Evolutionary conservation across 2,888 invertebrate species (phyloP).

Genomic region (Cephus spinipes): DNA sequence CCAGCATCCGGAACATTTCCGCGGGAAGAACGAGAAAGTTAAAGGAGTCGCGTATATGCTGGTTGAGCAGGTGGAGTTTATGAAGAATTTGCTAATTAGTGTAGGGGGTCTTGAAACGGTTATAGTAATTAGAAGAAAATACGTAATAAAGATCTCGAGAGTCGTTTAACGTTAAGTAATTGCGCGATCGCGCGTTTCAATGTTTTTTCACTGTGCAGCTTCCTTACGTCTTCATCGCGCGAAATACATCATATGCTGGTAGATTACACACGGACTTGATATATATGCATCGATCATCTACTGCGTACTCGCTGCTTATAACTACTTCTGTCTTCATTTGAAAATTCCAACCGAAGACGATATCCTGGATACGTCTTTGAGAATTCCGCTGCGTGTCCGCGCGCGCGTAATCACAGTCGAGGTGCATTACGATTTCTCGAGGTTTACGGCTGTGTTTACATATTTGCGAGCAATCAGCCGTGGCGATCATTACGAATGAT

Average conservation of each 20-base stretch:
- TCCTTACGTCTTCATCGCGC: not conserved
- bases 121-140: conserved; percentile 36
- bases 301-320: not conserved
- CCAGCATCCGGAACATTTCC: not conserved
- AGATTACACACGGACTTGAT: not conserved
- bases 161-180: not conserved
- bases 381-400: not conserved
- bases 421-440: conserved; percentile 3
- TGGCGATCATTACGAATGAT: conserved; percentile 28
- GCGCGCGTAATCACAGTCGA: conserved; percentile 10
- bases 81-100: conserved; percentile 32
- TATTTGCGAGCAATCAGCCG: conserved; percentile 32
- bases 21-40: conserved; percentile 13
- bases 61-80: conserved; percentile 11
- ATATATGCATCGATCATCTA: not conserved
- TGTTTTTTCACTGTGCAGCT: not conserved
- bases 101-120: conserved; percentile 29
- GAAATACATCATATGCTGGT: not conserved
- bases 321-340: not conserved
- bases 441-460: conserved; percentile 16
- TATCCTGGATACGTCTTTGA: not conserved
- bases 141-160: conserved; percentile 4
- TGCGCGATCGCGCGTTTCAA: not conserved
- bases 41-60: conserved; percentile 10
- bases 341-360: not conserved